Conservation (phyloP, 2,888 invertebrate genomes). For the Eretmocerus hayati region DNA sequence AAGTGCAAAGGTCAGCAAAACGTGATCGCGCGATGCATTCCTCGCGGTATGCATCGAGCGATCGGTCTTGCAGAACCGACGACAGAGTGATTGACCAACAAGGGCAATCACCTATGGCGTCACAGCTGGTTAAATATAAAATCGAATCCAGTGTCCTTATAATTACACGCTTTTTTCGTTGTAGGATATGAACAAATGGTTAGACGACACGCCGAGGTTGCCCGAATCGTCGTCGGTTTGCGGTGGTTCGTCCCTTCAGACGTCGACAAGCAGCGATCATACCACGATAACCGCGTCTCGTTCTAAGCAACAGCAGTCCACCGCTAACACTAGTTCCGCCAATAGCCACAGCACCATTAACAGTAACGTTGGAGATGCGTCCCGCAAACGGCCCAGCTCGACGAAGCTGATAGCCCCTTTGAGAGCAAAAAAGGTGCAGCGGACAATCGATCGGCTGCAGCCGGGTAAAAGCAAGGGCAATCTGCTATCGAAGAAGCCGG, state of each 20-base stretch:
- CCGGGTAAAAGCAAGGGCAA: slow-evolving; percentile 86
- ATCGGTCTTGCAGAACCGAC: too few species aligned
- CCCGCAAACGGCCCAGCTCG: slow-evolving; percentile 38
- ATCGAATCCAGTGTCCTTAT: too few species aligned
- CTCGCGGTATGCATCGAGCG: too few species aligned
- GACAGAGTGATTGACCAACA: too few species aligned
- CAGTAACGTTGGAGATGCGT: slow-evolving; percentile 52
- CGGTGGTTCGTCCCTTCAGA: slow-evolving; percentile 56
- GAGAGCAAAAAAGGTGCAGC: slow-evolving; percentile 59
- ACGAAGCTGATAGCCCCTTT: slow-evolving; percentile 38
- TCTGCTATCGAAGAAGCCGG: slow-evolving; percentile 61
- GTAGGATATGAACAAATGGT: slow-evolving; percentile 79
- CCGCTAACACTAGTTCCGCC: slow-evolving; percentile 57
- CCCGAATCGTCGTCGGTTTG: slow-evolving; percentile 71
- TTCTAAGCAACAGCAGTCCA: not conserved
- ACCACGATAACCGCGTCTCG: not conserved
- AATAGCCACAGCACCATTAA: too few species aligned
- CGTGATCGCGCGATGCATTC: too few species aligned
- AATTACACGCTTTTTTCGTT: too few species aligned
- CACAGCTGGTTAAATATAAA: too few species aligned
- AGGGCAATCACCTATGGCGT: too few species aligned
- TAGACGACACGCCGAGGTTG: slow-evolving; percentile 75
- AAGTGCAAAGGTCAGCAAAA: too few species aligned
- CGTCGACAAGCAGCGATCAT: not conserved
- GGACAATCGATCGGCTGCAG: slow-evolving; percentile 76